These are phyloP conservation scores for Idaea aversata DNA, from an alignment of 2,888 invertebrate genomes.

Conservation along the genomic window DNA sequence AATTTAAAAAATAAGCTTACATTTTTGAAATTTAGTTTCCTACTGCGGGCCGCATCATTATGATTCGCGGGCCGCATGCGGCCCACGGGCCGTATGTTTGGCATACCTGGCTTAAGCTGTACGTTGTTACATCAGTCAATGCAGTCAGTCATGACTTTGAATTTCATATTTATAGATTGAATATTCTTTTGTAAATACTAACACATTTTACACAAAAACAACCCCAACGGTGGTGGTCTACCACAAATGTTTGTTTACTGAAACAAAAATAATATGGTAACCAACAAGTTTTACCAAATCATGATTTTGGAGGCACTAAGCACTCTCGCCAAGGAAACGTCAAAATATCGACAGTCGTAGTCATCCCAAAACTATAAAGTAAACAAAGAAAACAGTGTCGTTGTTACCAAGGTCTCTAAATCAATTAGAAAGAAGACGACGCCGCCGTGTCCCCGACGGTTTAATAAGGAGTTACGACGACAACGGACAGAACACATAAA, in stretches of 20 bases:
- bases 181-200: no score
- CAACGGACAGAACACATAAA: conserved; percentile 59
- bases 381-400: conserved; percentile 56
- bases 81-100: no score
- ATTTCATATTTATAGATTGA: no score
- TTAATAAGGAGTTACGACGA: conserved; percentile 75
- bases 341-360: conserved; percentile 18
- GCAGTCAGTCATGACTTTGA: no score
- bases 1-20: no score
- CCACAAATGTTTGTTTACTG: not conserved
- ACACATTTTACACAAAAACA: no score
- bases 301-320: not conserved
- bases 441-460: conserved; percentile 61
- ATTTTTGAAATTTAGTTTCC: no score
- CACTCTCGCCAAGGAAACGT: conserved; percentile 29
- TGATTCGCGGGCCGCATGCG: no score
- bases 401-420: conserved; percentile 60
- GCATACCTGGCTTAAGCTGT: no score
- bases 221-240: no score
- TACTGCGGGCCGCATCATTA: no score
- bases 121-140: no score
- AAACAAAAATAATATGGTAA: not conserved
- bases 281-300: not conserved
- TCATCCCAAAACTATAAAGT: conserved; percentile 41
- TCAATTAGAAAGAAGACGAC: conserved; percentile 69